Evolutionary conservation across 2,797 vertebrate species (phyloP).

Genomic region (Bufotes viridis): DNA sequence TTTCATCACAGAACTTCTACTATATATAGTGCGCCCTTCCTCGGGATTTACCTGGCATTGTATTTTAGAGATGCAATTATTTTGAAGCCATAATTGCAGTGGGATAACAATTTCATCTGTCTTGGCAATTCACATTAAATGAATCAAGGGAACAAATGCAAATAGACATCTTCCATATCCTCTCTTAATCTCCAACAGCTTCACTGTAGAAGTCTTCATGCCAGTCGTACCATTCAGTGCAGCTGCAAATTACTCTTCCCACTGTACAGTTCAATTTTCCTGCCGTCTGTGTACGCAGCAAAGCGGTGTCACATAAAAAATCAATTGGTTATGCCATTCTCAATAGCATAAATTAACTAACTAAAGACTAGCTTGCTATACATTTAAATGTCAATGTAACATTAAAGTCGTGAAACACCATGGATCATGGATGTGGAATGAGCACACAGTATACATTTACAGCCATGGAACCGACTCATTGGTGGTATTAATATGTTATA

Average conservation of each 20-base stretch:
- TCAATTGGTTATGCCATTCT: slow-evolving; percentile 67
- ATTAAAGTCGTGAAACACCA: not conserved
- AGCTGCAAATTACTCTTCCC: slow-evolving; percentile 73
- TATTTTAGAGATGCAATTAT: slow-evolving; percentile 44
- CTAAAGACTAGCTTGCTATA: slow-evolving; percentile 63
- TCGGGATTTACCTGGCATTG: not conserved
- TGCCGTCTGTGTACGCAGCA: slow-evolving; percentile 72
- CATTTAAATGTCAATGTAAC: slow-evolving; percentile 36
- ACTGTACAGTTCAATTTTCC: slow-evolving; percentile 76
- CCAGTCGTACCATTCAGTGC: slow-evolving; percentile 71
- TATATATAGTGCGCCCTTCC: slow-evolving; percentile 13
- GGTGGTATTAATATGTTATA: no score
- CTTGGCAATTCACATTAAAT: slow-evolving; percentile 68
- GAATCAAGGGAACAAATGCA: slow-evolving; percentile 72
- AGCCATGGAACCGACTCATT: no score
- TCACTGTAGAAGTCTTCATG: slow-evolving; percentile 70
- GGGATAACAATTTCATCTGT: slow-evolving; percentile 63
- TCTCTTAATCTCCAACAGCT: slow-evolving; percentile 74
- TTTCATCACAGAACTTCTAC: not conserved
- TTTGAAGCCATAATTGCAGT: slow-evolving; percentile 44
- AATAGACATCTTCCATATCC: slow-evolving; percentile 71
- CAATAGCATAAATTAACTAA: slow-evolving; percentile 67
- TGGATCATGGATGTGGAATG: no score
- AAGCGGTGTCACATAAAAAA: slow-evolving; percentile 69
- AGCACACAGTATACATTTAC: no score